A percentile compares a stretch with the other conserved stretches of the same genome.
Conservation (phyloP, 2,797 vertebrate genomes). For the Tokudaia muenninki region DNA sequence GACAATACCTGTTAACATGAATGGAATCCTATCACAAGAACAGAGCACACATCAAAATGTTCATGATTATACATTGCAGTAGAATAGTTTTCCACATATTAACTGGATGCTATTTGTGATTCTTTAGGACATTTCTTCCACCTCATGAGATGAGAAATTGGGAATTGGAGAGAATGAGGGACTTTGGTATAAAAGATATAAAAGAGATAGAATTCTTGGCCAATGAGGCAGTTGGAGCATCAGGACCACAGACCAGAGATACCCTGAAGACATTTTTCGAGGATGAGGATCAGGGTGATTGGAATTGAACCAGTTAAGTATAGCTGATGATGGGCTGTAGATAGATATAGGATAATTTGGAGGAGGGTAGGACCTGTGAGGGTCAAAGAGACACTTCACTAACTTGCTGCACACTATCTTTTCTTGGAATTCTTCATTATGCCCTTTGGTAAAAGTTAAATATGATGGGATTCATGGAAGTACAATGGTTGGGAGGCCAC, state of each 20-base stretch:
- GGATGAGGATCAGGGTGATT: background rate
- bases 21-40: background rate
- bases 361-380: background rate
- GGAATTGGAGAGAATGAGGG: background rate
- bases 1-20: background rate
- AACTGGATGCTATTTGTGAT: fast-evolving
- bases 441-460: background rate
- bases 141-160: background rate
- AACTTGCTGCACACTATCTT: background rate
- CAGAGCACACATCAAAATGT: background rate
- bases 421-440: background rate
- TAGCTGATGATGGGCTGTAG: background rate
- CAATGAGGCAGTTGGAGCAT: fast-evolving
- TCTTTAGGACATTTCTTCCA: background rate
- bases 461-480: background rate
- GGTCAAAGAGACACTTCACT: too few species aligned
- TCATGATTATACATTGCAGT: fast-evolving
- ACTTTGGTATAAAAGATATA: background rate
- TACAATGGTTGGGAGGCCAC: background rate
- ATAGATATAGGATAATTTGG: background rate
- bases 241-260: fast-evolving
- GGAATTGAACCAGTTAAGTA: background rate
- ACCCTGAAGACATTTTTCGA: background rate
- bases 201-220: too few species aligned
- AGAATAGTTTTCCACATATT: background rate